Conservation (phyloP, 2,888 invertebrate species). For the Drosophila aldrichi region DNA sequence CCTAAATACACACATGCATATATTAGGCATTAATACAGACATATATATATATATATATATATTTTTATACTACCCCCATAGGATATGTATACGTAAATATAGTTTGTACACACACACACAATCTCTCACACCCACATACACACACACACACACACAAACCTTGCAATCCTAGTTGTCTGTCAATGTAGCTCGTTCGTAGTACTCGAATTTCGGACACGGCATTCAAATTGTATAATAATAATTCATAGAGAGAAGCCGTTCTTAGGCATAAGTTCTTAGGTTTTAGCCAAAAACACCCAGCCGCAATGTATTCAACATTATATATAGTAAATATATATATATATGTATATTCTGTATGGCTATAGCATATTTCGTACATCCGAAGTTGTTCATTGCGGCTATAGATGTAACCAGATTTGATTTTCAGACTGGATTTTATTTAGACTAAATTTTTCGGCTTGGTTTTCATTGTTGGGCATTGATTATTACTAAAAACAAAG, state of each 20-base stretch:
- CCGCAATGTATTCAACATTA: constrained; percentile 43
- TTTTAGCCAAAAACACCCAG: constrained; percentile 19
- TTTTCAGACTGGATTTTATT: constrained; percentile 44
- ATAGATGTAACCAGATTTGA: constrained; percentile 24
- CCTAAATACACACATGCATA: constrained; percentile 10
- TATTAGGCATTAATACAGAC: constrained; percentile 3
- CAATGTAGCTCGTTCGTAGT: constrained; percentile 44
- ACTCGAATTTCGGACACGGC: constrained; percentile 48
- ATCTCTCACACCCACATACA: not conserved
- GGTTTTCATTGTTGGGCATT: constrained; percentile 74
- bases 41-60: constrained; percentile 65
- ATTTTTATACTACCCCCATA: constrained; percentile 64
- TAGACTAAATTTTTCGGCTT: constrained; percentile 55
- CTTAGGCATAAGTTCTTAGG: constrained; percentile 37
- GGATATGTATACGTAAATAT: constrained; percentile 20
- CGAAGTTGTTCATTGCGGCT: constrained; percentile 42
- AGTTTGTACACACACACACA: constrained; percentile 13
- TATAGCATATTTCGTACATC: constrained; percentile 29
- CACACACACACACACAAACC: constrained; percentile 16
- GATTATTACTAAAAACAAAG: constrained; percentile 41
- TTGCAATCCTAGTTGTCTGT: constrained; percentile 55
- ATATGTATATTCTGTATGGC: constrained; percentile 26
- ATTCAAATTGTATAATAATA: constrained; percentile 34
- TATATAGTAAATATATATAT: not conserved
- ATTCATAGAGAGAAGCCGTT: constrained; percentile 36